phyloP scores from a whole-genome alignment of 2,113 vertebrate species.

The Siniperca knerii region DNA sequence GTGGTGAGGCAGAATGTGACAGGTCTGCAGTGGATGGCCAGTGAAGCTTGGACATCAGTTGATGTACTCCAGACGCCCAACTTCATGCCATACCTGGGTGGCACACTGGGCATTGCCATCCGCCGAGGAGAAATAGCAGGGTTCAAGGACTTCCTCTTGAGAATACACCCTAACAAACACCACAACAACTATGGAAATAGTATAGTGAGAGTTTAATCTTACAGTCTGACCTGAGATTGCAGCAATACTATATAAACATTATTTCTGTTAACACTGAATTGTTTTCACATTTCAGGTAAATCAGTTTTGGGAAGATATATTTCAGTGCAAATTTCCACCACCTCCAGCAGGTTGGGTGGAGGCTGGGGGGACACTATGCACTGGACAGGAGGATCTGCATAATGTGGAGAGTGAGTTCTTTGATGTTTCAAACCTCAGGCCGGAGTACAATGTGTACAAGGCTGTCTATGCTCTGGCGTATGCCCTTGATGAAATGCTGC shows the following conservation, averaged over 20 bases:
- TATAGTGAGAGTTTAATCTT: slow-evolving; percentile 57
- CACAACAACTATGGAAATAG: slow-evolving; percentile 49
- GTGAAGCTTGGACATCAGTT: slow-evolving; percentile 80
- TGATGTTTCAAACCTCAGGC: slow-evolving; percentile 70
- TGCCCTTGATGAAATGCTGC: slow-evolving; percentile 72
- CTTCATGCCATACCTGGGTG: slow-evolving; percentile 75
- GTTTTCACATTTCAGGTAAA: slow-evolving; percentile 36
- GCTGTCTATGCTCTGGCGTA: slow-evolving; percentile 82
- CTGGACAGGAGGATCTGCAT: slow-evolving; percentile 74
- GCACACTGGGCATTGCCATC: slow-evolving; percentile 82
- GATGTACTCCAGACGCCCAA: slow-evolving; percentile 55
- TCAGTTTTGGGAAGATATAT: slow-evolving; percentile 77
- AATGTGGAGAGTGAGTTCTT: slow-evolving; percentile 53
- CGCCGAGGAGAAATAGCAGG: slow-evolving; percentile 78
- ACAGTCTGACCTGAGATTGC: not conserved
- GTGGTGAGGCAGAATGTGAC: slow-evolving; percentile 74
- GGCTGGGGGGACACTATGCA: slow-evolving; percentile 50
- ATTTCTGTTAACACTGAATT: not conserved
- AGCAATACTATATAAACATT: too few relatives aligned
- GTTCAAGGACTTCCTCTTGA: slow-evolving; percentile 72
- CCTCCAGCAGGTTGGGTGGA: slow-evolving; percentile 21
- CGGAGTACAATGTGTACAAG: slow-evolving; percentile 82
- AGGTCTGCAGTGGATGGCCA: slow-evolving; percentile 81
- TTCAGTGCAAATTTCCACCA: slow-evolving; percentile 71
- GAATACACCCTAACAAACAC: slow-evolving; percentile 53